phyloP scores from a whole-genome alignment of 2,888 invertebrate genomes.

The Limnephilus rhombicus region DNA sequence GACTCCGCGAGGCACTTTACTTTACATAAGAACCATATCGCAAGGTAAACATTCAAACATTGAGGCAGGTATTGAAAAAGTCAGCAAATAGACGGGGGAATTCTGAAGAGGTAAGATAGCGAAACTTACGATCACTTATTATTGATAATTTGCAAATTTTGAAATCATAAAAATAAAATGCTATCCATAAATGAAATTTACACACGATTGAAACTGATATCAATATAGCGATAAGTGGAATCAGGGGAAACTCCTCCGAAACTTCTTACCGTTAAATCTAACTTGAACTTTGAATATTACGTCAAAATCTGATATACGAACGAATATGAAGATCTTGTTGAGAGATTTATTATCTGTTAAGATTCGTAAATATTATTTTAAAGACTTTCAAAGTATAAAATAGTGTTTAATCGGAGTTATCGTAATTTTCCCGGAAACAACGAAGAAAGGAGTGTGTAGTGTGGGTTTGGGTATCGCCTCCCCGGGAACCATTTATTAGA shows the following conservation, averaged over 20 bases:
- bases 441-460: no score
- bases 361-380: not conserved
- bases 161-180: not conserved
- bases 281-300: not conserved
- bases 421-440: no score
- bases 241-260: not conserved
- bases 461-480: no score
- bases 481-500: no score
- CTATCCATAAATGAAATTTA: not conserved
- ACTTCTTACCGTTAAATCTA: not conserved
- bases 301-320: not conserved
- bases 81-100: not conserved
- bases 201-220: not conserved
- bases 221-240: not conserved
- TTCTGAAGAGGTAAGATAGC: not conserved
- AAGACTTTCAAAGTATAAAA: not conserved
- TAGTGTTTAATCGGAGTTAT: not conserved
- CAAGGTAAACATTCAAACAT: not conserved
- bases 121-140: not conserved
- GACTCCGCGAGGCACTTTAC: not conserved
- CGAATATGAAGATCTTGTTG: not conserved
- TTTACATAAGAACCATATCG: not conserved
- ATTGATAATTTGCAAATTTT: not conserved
- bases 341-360: not conserved
- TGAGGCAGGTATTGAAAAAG: conserved; percentile 10